phyloP scores from a whole-genome alignment of 2,113 vertebrate species.

The Acanthochromis polyacanthus region DNA sequence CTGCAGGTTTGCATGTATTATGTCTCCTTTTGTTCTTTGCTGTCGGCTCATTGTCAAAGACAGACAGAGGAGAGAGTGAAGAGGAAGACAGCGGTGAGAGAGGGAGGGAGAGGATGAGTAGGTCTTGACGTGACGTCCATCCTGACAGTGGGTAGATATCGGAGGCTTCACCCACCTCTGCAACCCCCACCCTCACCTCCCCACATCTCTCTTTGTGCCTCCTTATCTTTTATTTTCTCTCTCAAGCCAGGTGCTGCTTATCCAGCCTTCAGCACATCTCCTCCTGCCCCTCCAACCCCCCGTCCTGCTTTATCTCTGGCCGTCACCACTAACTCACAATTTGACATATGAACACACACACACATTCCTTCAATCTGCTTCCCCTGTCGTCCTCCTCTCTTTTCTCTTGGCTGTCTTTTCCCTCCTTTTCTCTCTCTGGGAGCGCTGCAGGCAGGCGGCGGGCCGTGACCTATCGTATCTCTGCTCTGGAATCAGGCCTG shows the following conservation, averaged over 20 bases:
- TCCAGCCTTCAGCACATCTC: conserved; percentile 62
- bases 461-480: conserved; percentile 55
- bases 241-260: conserved; percentile 70
- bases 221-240: conserved; percentile 69
- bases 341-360: conserved; percentile 38
- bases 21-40: conserved; percentile 73
- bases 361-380: conserved; percentile 39
- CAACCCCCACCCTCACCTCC: conserved; percentile 14
- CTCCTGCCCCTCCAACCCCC: conserved; percentile 21
- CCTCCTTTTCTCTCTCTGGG: neutral
- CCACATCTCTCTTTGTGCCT: conserved; percentile 36
- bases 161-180: conserved; percentile 32
- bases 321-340: conserved; percentile 52
- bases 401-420: neutral
- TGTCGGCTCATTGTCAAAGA: conserved; percentile 61
- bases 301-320: conserved; percentile 55
- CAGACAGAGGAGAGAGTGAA: conserved; percentile 2
- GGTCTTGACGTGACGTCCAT: conserved; percentile 29
- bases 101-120: conserved; percentile 23
- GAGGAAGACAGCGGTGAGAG: conserved; percentile 28
- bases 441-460: conserved; percentile 40
- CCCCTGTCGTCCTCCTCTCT: neutral
- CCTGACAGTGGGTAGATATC: conserved; percentile 47
- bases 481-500: conserved; percentile 31
- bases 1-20: conserved; percentile 74